Percentiles rank a stretch among this genome's conserved stretches.
Conservation (phyloP, 2,888 invertebrate genomes). For the Crocallis elinguaria region DNA sequence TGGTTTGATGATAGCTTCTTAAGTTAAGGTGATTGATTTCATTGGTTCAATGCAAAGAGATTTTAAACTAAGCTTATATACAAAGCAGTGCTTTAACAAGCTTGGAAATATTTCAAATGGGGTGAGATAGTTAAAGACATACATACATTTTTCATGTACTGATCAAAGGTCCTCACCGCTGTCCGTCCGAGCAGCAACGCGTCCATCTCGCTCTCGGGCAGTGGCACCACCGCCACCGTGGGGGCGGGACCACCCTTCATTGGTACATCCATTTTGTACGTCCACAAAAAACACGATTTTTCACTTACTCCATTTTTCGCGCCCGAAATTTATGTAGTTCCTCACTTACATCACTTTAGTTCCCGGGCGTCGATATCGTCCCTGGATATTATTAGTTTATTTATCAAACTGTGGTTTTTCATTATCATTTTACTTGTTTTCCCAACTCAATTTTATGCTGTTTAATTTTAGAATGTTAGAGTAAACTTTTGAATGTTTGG, state of each 20-base stretch:
- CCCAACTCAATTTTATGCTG: not conserved
- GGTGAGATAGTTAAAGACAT: conserved; percentile 40
- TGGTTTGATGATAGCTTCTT: too few relatives aligned
- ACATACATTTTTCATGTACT: conserved; percentile 84
- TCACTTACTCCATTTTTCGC: not conserved
- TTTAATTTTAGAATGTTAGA: conserved; percentile 1
- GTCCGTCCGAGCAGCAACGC: conserved; percentile 90
- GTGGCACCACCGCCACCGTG: conserved; percentile 85
- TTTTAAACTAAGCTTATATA: too few relatives aligned
- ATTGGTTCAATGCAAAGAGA: too few relatives aligned
- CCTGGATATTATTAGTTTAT: not conserved
- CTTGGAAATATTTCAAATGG: not conserved
- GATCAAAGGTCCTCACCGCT: conserved; percentile 89
- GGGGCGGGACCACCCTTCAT: conserved; percentile 77
- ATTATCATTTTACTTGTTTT: not conserved
- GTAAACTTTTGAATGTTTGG: not conserved
- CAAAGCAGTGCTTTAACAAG: not conserved
- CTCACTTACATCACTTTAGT: not conserved
- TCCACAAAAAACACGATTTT: conserved; percentile 1
- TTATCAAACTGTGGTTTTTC: not conserved
- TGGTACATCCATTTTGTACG: conserved; percentile 62
- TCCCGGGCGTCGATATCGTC: not conserved
- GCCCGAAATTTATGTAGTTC: not conserved
- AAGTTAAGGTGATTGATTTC: too few relatives aligned
- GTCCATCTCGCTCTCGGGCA: conserved; percentile 92